Evolutionary conservation across 2,888 invertebrate species (phyloP).

Genomic region (Lucinisca nassula): DNA sequence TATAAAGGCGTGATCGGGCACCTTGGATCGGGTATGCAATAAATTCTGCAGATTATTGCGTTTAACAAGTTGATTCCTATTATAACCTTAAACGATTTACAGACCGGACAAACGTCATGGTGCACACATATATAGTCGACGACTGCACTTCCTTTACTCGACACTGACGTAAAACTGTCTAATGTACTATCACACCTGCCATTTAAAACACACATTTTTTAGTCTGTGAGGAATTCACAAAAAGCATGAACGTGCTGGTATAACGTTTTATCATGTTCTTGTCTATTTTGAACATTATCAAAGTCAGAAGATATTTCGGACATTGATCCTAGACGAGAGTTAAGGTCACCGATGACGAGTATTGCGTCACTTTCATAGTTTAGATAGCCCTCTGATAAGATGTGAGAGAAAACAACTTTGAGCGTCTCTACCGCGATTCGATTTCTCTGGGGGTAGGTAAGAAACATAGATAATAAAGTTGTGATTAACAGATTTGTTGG

Average conservation of each 20-base stretch:
- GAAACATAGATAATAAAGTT: neutral
- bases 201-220: neutral
- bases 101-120: neutral
- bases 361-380: neutral
- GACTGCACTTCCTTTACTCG: neutral
- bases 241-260: neutral
- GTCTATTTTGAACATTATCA: neutral
- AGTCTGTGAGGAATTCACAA: neutral
- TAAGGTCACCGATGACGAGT: neutral
- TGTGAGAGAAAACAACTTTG: neutral
- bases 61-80: neutral
- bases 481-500: neutral
- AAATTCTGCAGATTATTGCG: neutral
- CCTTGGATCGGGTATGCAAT: neutral
- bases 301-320: neutral
- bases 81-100: neutral
- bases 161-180: neutral
- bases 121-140: neutral
- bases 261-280: neutral
- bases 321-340: neutral
- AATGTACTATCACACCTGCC: neutral
- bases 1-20: neutral
- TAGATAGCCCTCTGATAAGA: neutral
- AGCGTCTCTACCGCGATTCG: neutral
- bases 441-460: neutral